Evolutionary conservation across 2,888 invertebrate species (phyloP).

Genomic region (Glyphotaelius pellucidus): DNA sequence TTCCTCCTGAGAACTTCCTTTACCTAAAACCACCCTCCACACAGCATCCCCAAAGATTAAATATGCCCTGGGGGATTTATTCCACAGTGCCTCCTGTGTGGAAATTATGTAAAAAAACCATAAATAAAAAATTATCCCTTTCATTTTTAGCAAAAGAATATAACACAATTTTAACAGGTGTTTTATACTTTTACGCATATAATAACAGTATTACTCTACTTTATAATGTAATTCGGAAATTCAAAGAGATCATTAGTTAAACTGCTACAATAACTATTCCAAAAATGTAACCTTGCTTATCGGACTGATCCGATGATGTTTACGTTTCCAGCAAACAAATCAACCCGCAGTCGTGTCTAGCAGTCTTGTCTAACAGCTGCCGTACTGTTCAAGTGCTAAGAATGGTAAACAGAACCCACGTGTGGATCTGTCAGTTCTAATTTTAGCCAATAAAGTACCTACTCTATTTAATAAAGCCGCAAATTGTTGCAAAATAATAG

Average conservation of each 20-base stretch:
- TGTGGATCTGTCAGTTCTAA: slow-evolving; percentile 23
- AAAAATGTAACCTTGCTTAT: background rate
- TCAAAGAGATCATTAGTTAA: background rate
- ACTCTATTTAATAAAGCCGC: background rate
- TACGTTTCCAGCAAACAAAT: background rate
- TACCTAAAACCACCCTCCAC: no score
- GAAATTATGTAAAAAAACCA: no score
- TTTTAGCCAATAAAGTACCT: background rate
- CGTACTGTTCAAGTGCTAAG: slow-evolving; percentile 2
- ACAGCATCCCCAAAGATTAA: no score
- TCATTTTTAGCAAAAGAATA: background rate
- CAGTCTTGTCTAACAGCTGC: background rate
- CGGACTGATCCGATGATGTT: background rate
- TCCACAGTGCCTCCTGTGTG: no score
- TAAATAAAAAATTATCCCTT: background rate
- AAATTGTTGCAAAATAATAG: slow-evolving; percentile 19
- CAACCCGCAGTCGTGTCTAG: background rate
- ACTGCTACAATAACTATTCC: background rate
- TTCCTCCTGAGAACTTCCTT: no score
- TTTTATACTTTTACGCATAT: background rate
- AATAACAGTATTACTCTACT: background rate
- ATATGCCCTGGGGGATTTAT: no score
- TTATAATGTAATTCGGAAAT: background rate
- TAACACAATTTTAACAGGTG: background rate
- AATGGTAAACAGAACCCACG: slow-evolving; percentile 20